These are phyloP conservation scores for Volucella inanis DNA, from an alignment of 2,888 invertebrate species.

Conservation along the genomic window DNA sequence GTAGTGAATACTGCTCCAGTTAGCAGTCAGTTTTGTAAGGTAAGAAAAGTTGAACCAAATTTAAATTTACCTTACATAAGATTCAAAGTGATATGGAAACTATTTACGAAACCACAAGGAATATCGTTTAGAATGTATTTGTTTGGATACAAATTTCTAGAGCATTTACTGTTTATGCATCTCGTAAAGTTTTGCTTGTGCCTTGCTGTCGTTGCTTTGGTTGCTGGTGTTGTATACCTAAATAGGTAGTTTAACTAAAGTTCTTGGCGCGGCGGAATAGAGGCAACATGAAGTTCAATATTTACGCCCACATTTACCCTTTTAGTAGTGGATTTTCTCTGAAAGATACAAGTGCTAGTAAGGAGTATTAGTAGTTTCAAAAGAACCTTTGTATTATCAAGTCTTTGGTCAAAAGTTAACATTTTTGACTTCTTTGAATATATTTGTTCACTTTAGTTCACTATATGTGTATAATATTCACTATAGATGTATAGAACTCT, in stretches of 20 bases:
- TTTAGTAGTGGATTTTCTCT: constrained; percentile 25
- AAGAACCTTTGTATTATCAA: constrained; percentile 21
- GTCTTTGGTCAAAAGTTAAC: constrained; percentile 47
- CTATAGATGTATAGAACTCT: too few species aligned
- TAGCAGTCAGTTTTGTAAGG: constrained; percentile 15
- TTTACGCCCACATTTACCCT: background rate
- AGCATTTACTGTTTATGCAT: constrained; percentile 65
- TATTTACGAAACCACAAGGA: constrained; percentile 60
- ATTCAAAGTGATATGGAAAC: constrained; percentile 71
- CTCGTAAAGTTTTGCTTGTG: constrained; percentile 64
- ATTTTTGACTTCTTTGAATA: constrained; percentile 50
- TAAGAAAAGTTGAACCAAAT: constrained; percentile 55
- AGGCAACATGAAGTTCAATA: background rate
- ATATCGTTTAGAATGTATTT: constrained; percentile 66
- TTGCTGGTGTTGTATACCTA: constrained; percentile 33
- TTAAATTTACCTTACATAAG: constrained; percentile 67
- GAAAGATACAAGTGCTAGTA: constrained; percentile 24
- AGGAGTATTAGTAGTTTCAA: constrained; percentile 6
- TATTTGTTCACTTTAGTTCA: constrained; percentile 10
- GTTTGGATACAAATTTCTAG: constrained; percentile 59
- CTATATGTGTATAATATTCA: background rate
- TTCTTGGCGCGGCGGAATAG: constrained; percentile 21
- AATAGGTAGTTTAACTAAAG: constrained; percentile 41
- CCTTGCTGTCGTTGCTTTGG: constrained; percentile 40
- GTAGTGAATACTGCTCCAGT: constrained; percentile 32